Conservation (phyloP, 2,797 vertebrate species). For the Sarcophilus harrisii region DNA sequence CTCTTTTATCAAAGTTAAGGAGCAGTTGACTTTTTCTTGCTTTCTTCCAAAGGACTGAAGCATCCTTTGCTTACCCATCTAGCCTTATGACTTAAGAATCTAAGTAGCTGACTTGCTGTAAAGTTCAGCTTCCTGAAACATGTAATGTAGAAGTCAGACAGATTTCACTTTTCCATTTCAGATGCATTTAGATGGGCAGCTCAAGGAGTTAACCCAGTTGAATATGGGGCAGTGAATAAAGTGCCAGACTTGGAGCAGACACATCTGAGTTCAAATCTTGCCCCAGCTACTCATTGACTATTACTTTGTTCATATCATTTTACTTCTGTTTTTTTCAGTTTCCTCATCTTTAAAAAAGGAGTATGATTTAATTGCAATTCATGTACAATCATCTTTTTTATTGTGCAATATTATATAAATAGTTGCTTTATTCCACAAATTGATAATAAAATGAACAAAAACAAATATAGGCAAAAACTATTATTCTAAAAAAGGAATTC, state of each 20-base stretch:
- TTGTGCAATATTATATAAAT: neutral
- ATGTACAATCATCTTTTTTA: neutral
- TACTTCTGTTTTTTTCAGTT: neutral
- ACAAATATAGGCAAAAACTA: neutral
- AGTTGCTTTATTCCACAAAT: neutral
- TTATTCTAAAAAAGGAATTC: neutral
- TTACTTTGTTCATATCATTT: neutral
- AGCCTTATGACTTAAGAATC: fast-evolving
- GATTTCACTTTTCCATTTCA: neutral
- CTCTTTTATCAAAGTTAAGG: neutral
- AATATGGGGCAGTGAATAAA: neutral
- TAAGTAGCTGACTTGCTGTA: neutral
- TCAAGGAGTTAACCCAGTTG: neutral
- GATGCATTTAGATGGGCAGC: neutral
- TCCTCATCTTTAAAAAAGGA: neutral
- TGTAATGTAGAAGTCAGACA: neutral
- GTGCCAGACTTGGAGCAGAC: neutral
- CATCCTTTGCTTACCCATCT: neutral
- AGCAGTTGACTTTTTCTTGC: neutral
- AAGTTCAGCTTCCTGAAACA: neutral
- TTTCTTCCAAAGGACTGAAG: fast-evolving
- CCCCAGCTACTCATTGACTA: neutral
- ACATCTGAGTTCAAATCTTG: neutral
- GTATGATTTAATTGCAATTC: neutral
- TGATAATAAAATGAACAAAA: neutral